Evolutionary conservation across 1,140 invertebrate species (phyloP).

Genomic region (Saccostrea glomerata): DNA sequence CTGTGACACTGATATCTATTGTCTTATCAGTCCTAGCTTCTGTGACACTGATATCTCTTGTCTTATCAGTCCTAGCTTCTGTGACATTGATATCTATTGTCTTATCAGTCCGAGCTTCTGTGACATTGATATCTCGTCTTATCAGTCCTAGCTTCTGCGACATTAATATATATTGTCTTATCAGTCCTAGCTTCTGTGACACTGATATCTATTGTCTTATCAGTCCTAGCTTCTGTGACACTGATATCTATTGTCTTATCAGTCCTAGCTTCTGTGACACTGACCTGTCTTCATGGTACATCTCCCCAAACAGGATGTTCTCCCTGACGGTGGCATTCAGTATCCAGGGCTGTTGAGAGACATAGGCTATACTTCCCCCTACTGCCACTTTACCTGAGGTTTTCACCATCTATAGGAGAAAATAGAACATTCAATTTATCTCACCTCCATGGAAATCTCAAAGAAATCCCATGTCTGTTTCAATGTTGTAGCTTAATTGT

Average conservation of each 20-base stretch:
- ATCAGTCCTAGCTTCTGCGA: too few species aligned
- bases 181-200: too few species aligned
- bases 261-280: slow-evolving; percentile 43
- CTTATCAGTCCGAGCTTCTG: too few species aligned
- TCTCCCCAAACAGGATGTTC: slow-evolving; percentile 85
- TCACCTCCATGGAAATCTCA: neutral
- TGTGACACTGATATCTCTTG: too few species aligned
- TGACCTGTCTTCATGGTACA: slow-evolving; percentile 81
- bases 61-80: too few species aligned
- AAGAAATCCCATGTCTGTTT: too few species aligned
- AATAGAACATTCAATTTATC: neutral
- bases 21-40: too few species aligned
- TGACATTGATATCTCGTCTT: too few species aligned
- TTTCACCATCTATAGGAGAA: slow-evolving; percentile 73
- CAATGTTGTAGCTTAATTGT: neutral
- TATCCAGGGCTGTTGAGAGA: slow-evolving; percentile 85
- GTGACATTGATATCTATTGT: too few species aligned
- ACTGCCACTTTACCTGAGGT: slow-evolving; percentile 81
- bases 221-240: neutral
- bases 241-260: neutral
- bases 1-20: too few species aligned
- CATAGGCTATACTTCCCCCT: slow-evolving; percentile 84
- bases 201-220: too few species aligned
- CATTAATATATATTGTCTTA: too few species aligned
- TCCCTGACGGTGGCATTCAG: slow-evolving; percentile 84